Percentiles rank a stretch among this genome's conserved stretches.
These are phyloP conservation scores for Zalophus californianus DNA, from an alignment of 2,797 vertebrate genomes.

Conservation along the genomic window DNA sequence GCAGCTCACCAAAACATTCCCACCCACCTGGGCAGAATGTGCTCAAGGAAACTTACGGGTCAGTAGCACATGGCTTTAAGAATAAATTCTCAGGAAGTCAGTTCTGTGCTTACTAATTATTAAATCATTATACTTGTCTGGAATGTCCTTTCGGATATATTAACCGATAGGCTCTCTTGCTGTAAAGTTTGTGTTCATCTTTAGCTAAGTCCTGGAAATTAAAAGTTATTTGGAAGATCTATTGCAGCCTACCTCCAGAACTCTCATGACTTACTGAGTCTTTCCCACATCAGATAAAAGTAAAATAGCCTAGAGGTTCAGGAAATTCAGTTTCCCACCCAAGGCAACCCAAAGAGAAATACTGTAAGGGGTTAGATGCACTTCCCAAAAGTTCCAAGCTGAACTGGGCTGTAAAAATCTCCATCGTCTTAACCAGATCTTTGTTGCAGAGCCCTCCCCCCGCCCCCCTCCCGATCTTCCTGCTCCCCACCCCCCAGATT, in stretches of 20 bases:
- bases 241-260: background rate
- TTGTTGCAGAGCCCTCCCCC: background rate
- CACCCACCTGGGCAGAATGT: background rate
- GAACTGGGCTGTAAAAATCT: slow-evolving; percentile 24
- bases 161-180: background rate
- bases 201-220: background rate
- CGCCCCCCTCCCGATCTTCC: background rate
- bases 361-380: background rate
- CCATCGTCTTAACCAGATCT: background rate
- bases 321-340: background rate
- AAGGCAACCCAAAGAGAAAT: background rate
- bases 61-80: background rate
- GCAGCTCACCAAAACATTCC: background rate
- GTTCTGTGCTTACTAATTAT: background rate
- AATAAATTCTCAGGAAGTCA: background rate
- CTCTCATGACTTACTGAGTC: background rate
- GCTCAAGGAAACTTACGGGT: rapidly evolving
- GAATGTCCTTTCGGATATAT: background rate
- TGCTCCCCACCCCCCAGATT: background rate
- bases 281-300: background rate
- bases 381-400: background rate
- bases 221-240: background rate
- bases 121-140: background rate
- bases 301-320: background rate
- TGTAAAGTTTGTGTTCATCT: background rate